These are phyloP conservation scores for Hedychridium roseum DNA, from an alignment of 2,888 invertebrate genomes.

Conservation along the genomic window DNA sequence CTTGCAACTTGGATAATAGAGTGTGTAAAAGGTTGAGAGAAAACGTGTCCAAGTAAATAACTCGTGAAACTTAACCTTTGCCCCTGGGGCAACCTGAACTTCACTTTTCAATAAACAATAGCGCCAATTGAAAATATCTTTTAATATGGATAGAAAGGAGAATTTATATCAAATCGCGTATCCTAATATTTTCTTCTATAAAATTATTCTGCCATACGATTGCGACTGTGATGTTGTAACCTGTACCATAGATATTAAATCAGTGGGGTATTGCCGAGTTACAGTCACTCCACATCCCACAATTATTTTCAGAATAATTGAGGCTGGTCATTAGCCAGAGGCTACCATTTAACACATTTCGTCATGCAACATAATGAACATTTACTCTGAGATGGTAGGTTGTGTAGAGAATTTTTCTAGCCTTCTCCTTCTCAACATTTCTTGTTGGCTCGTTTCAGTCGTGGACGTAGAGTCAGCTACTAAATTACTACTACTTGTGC, in stretches of 20 bases:
- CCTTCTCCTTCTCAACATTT: slow-evolving; percentile 74
- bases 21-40: too few relatives aligned
- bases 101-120: slow-evolving; percentile 9
- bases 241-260: slow-evolving; percentile 1
- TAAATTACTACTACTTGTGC: slow-evolving; percentile 45
- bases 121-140: slow-evolving; percentile 16
- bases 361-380: slow-evolving; percentile 27
- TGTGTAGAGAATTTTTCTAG: slow-evolving; percentile 73
- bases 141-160: not conserved
- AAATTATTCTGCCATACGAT: not conserved
- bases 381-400: slow-evolving; percentile 37
- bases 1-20: too few relatives aligned
- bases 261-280: slow-evolving; percentile 10
- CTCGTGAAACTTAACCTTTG: too few relatives aligned
- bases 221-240: too few relatives aligned
- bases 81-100: too few relatives aligned
- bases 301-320: slow-evolving; percentile 27
- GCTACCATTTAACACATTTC: slow-evolving; percentile 33
- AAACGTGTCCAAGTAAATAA: too few relatives aligned
- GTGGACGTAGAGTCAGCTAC: slow-evolving; percentile 50
- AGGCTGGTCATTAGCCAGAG: slow-evolving; percentile 31
- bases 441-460: slow-evolving; percentile 69
- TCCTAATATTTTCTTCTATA: not conserved
- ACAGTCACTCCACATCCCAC: slow-evolving; percentile 17
- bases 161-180: too few relatives aligned